These are phyloP conservation scores for Malacoctenus gilli DNA, from an alignment of 2,797 vertebrate species.

Conservation along the genomic window DNA sequence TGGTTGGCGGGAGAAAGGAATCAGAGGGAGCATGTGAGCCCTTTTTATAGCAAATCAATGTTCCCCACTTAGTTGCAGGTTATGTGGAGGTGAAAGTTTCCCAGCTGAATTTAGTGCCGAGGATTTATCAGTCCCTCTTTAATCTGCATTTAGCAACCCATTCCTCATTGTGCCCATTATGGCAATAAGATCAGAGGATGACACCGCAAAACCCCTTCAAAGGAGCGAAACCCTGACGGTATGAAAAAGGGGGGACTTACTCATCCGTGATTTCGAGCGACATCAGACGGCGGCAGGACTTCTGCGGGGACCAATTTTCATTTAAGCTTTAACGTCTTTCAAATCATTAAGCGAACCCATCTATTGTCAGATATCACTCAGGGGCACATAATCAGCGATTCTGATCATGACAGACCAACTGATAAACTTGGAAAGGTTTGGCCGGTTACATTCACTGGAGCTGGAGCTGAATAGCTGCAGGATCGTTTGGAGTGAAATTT, in stretches of 20 bases:
- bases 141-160: slow-evolving; percentile 65
- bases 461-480: no score
- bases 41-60: slow-evolving; percentile 58
- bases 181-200: slow-evolving; percentile 50
- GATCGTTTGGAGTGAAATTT: no score
- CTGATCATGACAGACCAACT: slow-evolving; percentile 14
- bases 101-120: slow-evolving; percentile 42
- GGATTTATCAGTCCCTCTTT: slow-evolving; percentile 53
- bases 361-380: slow-evolving; percentile 10
- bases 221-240: slow-evolving; percentile 45
- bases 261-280: slow-evolving; percentile 46
- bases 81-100: slow-evolving; percentile 61
- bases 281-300: slow-evolving; percentile 41
- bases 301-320: slow-evolving; percentile 33
- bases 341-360: slow-evolving; percentile 38
- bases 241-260: slow-evolving; percentile 33
- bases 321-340: slow-evolving; percentile 34
- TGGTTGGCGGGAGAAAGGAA: slow-evolving; percentile 23
- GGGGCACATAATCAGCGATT: slow-evolving; percentile 29
- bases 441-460: no score
- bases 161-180: slow-evolving; percentile 53
- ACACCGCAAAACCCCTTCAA: slow-evolving; percentile 35
- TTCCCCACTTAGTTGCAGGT: slow-evolving; percentile 52
- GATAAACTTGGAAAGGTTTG: slow-evolving; percentile 18
- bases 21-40: slow-evolving; percentile 18